Percentiles rank a stretch among this genome's conserved stretches.
Evolutionary conservation across 2,113 vertebrate species (phyloP).

Genomic region (Gnathonemus echidnorhynchus): DNA sequence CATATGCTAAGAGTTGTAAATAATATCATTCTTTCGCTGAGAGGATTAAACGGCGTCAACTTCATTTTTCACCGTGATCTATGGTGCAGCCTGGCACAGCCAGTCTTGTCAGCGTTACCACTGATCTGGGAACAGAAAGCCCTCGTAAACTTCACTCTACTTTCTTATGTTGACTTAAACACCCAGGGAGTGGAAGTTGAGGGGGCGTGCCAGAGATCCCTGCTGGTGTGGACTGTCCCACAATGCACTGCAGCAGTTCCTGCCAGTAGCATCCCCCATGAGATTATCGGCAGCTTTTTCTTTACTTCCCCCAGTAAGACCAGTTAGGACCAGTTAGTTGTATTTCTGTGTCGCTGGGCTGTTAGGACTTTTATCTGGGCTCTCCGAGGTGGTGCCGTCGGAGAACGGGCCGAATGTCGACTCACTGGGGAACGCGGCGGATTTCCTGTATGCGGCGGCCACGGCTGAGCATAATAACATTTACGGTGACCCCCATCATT

Average conservation of each 20-base stretch:
- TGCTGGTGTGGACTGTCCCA: not conserved
- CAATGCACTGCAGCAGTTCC: not conserved
- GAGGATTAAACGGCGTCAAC: not conserved
- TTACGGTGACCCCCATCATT: conserved; percentile 85
- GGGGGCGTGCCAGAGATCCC: not conserved
- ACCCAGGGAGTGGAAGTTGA: not conserved
- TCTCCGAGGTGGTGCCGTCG: not conserved
- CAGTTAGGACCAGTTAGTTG: not conserved
- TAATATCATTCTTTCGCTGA: conserved; percentile 20
- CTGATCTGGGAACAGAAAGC: conserved; percentile 16
- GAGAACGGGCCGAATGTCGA: not conserved
- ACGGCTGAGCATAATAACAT: conserved; percentile 85
- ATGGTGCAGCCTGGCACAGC: conserved; percentile 14
- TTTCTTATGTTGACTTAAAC: conserved; percentile 17
- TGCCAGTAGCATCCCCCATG: not conserved
- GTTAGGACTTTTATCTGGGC: not conserved
- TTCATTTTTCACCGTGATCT: conserved; percentile 30
- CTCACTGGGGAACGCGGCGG: conserved; percentile 13
- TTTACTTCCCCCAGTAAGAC: not conserved
- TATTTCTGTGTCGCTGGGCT: not conserved
- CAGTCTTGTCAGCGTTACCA: conserved; percentile 13
- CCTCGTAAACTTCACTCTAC: conserved; percentile 16
- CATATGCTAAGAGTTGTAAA: conserved; percentile 26
- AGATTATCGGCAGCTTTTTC: not conserved
- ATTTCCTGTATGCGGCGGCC: conserved; percentile 69